Percentiles rank a stretch among this genome's conserved stretches.
phyloP scores from a whole-genome alignment of 2,113 vertebrate genomes.

The Panthera uncia region DNA sequence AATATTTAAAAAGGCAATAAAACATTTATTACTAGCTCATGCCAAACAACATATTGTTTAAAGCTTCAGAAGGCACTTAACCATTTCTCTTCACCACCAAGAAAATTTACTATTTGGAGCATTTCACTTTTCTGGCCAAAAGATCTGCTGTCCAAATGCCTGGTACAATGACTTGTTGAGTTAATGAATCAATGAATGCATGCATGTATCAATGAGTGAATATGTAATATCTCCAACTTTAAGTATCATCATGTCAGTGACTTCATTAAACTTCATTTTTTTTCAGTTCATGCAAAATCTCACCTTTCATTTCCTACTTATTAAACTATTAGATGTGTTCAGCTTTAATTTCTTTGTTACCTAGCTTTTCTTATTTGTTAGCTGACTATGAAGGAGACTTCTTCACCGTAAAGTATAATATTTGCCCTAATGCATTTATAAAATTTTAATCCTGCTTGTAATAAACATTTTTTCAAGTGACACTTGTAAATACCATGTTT shows the following conservation, averaged over 20 bases:
- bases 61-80: background rate
- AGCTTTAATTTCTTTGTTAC: background rate
- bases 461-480: background rate
- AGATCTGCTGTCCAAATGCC: background rate
- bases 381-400: background rate
- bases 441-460: background rate
- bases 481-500: background rate
- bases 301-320: background rate
- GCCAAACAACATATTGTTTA: background rate
- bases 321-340: background rate
- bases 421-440: background rate
- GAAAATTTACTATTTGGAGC: background rate
- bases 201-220: background rate
- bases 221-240: background rate
- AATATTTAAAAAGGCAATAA: conserved; percentile 31
- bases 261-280: background rate
- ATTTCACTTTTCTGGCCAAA: background rate
- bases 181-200: background rate
- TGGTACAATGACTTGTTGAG: background rate
- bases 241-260: background rate
- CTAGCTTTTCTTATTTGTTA: background rate
- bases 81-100: conserved; percentile 21
- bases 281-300: background rate
- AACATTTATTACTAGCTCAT: background rate
- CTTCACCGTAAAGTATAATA: background rate